Evolutionary conservation across 2,888 invertebrate species (phyloP).

Genomic region (Trissolcus japonicus): DNA sequence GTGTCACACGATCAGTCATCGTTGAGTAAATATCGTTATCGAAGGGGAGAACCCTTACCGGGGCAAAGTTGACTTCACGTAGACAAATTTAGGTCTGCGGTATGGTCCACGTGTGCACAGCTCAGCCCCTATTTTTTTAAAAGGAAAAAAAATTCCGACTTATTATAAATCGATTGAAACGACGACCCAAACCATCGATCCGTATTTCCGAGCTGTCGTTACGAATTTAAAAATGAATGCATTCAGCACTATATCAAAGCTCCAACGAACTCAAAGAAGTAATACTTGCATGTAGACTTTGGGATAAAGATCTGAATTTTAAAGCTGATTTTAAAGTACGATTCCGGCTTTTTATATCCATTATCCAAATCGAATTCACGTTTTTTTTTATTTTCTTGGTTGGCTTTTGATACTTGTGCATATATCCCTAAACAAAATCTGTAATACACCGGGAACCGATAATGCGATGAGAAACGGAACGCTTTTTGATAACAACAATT

Average conservation of each 20-base stretch:
- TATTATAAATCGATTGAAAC: slow-evolving; percentile 30
- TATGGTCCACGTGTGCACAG: slow-evolving; percentile 17
- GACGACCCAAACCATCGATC: slow-evolving; percentile 35
- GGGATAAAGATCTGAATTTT: slow-evolving; percentile 17
- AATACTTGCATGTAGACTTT: slow-evolving; percentile 16
- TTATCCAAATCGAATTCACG: no score
- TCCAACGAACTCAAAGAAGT: slow-evolving; percentile 7
- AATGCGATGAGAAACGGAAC: no score
- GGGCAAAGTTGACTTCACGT: slow-evolving; percentile 19
- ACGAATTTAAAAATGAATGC: slow-evolving; percentile 24
- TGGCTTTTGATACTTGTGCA: no score
- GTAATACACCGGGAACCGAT: no score
- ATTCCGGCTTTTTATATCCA: slow-evolving; percentile 5
- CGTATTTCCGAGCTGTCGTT: slow-evolving; percentile 18
- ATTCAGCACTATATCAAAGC: slow-evolving; percentile 16
- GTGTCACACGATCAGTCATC: slow-evolving; percentile 11
- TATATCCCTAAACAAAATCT: no score
- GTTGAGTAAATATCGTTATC: slow-evolving; percentile 11
- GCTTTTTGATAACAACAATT: no score
- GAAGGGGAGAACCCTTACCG: slow-evolving; percentile 27
- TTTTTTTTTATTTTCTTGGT: no score
- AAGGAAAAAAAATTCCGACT: background rate
- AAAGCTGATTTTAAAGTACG: slow-evolving; percentile 12
- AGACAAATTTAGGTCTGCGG: slow-evolving; percentile 28
- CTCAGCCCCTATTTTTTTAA: slow-evolving; percentile 10